phyloP scores from a whole-genome alignment of 2,797 vertebrate genomes.

The Cyclura pinguis region DNA sequence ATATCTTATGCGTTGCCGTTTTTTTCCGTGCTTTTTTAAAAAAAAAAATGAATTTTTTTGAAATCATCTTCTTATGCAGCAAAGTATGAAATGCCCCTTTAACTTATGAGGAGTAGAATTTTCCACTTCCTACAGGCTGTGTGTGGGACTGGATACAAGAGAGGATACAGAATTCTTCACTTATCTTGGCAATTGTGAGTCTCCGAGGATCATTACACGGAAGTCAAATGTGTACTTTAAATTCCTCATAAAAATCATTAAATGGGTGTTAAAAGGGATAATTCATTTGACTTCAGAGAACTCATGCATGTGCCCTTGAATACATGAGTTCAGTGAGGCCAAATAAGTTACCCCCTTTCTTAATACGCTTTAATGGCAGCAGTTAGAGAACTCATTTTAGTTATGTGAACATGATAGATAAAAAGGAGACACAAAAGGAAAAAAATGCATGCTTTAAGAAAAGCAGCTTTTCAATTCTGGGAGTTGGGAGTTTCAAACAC shows the following conservation, averaged over 20 bases:
- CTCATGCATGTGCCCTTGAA: slow-evolving; percentile 18
- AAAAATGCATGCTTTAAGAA: background rate
- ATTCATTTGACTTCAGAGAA: slow-evolving; percentile 18
- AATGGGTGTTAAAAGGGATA: slow-evolving; percentile 7
- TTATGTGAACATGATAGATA: background rate
- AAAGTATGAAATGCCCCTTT: slow-evolving; percentile 20
- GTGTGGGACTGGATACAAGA: background rate
- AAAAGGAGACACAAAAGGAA: background rate
- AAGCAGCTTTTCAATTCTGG: background rate
- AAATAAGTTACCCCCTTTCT: background rate
- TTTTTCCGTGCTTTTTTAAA: background rate
- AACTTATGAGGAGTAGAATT: slow-evolving; percentile 6
- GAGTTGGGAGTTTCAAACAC: background rate
- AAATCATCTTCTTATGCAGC: slow-evolving; percentile 8
- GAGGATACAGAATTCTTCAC: background rate
- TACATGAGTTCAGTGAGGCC: background rate
- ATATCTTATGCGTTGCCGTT: background rate
- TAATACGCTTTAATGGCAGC: slow-evolving; percentile 5
- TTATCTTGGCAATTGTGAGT: background rate
- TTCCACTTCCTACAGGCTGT: background rate
- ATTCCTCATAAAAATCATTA: slow-evolving; percentile 18
- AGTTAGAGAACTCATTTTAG: background rate
- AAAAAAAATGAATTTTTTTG: no score
- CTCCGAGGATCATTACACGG: background rate
- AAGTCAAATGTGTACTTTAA: slow-evolving; percentile 5